Conservation (phyloP, 2,888 invertebrate genomes). For the Ypsolopha sequella region DNA sequence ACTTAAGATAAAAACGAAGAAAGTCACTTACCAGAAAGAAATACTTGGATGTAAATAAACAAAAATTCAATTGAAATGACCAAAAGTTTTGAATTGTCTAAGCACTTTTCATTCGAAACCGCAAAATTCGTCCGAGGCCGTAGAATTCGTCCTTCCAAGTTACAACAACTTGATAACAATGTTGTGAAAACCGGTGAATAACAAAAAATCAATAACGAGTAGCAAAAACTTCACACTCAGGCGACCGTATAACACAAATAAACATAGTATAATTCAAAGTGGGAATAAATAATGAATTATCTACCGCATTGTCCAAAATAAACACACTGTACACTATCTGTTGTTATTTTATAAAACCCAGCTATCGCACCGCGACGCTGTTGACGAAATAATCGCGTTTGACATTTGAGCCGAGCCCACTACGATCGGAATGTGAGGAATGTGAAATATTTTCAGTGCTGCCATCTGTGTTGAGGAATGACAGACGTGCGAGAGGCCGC, state of each 20-base stretch:
- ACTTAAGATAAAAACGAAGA: too few species aligned
- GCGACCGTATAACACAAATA: slow-evolving; percentile 36
- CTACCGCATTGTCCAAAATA: slow-evolving; percentile 37
- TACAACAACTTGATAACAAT: slow-evolving; percentile 49
- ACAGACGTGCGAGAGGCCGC: slow-evolving; percentile 43
- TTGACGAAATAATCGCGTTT: slow-evolving; percentile 74
- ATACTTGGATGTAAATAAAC: not conserved
- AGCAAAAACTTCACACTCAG: slow-evolving; percentile 34
- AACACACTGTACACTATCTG: slow-evolving; percentile 50
- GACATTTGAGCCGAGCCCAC: slow-evolving; percentile 81
- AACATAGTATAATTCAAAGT: not conserved
- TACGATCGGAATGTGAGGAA: slow-evolving; percentile 74
- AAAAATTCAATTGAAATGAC: not conserved
- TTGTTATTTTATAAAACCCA: slow-evolving; percentile 63
- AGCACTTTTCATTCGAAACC: not conserved
- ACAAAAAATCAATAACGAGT: slow-evolving; percentile 61
- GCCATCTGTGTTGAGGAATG: slow-evolving; percentile 71
- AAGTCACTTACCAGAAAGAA: not conserved
- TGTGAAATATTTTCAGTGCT: slow-evolving; percentile 77
- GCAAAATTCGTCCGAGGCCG: not conserved
- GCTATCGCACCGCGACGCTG: slow-evolving; percentile 68
- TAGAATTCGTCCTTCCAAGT: not conserved
- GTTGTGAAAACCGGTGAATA: slow-evolving; percentile 54
- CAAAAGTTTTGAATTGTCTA: not conserved
- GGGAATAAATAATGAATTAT: not conserved